Conservation (phyloP, 2,113 vertebrate species). For the Campylomormyrus numenius region DNA sequence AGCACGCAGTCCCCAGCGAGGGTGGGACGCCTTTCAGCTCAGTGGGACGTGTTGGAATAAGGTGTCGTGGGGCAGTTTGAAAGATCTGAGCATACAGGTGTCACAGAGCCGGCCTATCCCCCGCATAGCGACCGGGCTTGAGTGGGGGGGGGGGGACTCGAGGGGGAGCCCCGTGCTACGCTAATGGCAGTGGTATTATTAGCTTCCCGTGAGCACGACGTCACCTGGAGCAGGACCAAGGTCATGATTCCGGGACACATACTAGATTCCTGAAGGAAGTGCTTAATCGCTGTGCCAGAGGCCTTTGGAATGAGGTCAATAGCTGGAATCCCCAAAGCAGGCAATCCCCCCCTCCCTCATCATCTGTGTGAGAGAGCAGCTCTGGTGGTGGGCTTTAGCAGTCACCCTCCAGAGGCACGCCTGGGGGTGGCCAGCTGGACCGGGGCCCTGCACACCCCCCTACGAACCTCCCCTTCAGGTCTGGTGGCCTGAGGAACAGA, state of each 20-base stretch:
- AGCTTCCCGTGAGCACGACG: not conserved
- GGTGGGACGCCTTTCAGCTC: not conserved
- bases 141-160: not conserved
- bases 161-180: not conserved
- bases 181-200: not conserved
- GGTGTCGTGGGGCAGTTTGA: not conserved
- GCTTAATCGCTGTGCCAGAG: not conserved
- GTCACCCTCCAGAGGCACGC: not conserved
- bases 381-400: not conserved
- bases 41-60: not conserved
- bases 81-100: not conserved
- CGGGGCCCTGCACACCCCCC: not conserved
- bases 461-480: not conserved
- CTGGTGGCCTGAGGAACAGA: not conserved
- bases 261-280: not conserved
- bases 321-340: not conserved
- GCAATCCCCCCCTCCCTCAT: not conserved
- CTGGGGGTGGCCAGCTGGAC: not conserved
- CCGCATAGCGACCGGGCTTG: not conserved
- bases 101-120: not conserved
- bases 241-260: not conserved
- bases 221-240: not conserved
- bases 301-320: not conserved
- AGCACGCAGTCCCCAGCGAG: not conserved
- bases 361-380: not conserved